Base-by-base conservation (phyloP, 2,113 vertebrate genomes). In the Colius striatus region DNA sequence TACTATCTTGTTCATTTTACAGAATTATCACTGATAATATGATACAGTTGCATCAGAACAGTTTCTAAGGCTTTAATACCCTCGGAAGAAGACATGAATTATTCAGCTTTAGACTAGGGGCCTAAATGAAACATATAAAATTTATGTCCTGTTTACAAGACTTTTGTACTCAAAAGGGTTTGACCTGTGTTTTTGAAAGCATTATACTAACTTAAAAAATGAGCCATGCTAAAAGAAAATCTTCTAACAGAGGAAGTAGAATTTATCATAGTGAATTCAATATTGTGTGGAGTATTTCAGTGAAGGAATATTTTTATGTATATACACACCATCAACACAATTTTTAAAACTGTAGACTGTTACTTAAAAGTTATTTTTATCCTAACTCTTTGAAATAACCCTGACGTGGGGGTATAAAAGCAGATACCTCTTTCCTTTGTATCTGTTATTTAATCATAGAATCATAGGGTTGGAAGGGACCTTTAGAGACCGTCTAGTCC, bases 1-100 rank as follows among this genome's bases (percentile, higher is more conserved):
- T 38, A 16, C 43, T 38, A 4, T 26, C 30, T 70, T 66, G 1
- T 57, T 32, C n/a, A 17, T 81, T 77, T 80, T 26, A 45, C 47
- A 43, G 50, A 77, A 61, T 16, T 77, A 17, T 57, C 43, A 16
- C 50, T 77, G 34, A 45, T 58, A 53, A 25, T n/a, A 13, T 32
- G 26, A 48, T 41, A 51, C 41, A 61, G 22, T n/a, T 82, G 43
- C 47, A 79, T 67, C 16, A 1, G 4, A 78, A 54, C 26, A 9
- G 26, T 89, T 95, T 82, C 50, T 75, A 91, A 83, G 38, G 13
- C n/a, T 94, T 66, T 75, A 88, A 79, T 57, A 47, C 78, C 45
- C 57, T 82, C 26, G 17, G 32, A 67, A 58, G 73, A 67, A 6
- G 32, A 47, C 0, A 0, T 34, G 53, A 80, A 18, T 43, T 80